Base-by-base conservation (phyloP, 2,888 invertebrate genomes). In the Caenorhabditis plicata region DNA sequence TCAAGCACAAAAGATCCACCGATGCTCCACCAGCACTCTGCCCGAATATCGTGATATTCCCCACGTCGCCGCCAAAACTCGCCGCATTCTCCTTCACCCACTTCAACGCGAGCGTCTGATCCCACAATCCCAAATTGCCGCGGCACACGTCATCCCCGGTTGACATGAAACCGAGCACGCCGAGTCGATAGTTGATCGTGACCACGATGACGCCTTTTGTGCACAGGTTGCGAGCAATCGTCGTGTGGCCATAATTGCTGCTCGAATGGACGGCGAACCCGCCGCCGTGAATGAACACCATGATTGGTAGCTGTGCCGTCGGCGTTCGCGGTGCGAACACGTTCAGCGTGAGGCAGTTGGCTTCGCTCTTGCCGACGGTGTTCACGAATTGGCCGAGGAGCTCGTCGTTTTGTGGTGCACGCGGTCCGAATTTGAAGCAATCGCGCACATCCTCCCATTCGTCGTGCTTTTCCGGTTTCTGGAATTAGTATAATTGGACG, bases 1-100 rank as follows among this genome's bases (percentile, higher is more conserved):
- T 65, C n/a, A 74, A 27, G 13, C 54, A 49, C 11, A 74, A 50
- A 13, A 71, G 48, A 44, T 74, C 74, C 3, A 57, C 65, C 9
- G 66, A 66, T 1, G 68, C 69, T 29, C 71, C 75, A 13, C 76
- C 76, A 9, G 75, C 75, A 56, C 71, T 72, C 38, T 77, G 76
- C 2, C 76, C 77, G 48, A 78, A 78, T 13, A 78, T 66, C 3
- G 80, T 80, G 17, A 80, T 68, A 44, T 73, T 74, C 17, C 60
- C 46, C 8, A 75, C 69, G 43, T 80, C 67, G 9, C 80, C 80
- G 8, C 77, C 73, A 48, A 78, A 80, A 4, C 50, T 41, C 0
- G 32, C 29, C 23, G 80, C 77, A 45, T 80, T 75, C 5, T 74
- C 49, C 15, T 75, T 60, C 4, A 80, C 68, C 80, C 80, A 80